Conservation (phyloP, 2,888 invertebrate species). For the Acleris sparsana region DNA sequence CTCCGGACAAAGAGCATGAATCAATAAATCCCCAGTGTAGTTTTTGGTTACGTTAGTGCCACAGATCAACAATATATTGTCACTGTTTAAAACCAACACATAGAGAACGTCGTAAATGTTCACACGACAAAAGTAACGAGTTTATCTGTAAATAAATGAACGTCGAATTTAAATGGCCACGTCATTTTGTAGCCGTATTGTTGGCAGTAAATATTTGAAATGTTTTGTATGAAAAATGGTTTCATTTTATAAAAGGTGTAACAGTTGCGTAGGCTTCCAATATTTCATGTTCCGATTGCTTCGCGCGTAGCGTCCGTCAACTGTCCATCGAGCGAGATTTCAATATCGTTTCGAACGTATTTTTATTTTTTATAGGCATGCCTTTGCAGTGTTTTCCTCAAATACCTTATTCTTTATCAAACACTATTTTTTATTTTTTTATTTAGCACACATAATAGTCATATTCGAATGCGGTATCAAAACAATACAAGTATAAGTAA, state of each 20-base stretch:
- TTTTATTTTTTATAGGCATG: background rate
- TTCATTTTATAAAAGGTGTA: background rate
- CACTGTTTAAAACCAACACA: no score
- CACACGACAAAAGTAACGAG: no score
- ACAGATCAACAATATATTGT: no score
- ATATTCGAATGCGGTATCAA: no score
- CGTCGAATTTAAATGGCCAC: background rate
- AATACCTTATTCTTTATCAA: no score
- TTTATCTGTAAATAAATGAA: background rate
- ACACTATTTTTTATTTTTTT: no score
- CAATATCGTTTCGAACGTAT: slow-evolving; percentile 1
- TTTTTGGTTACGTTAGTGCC: no score
- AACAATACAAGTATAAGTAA: no score
- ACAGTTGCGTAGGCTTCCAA: slow-evolving; percentile 49
- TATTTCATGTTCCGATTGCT: slow-evolving; percentile 61
- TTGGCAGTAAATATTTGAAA: background rate
- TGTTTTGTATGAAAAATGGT: background rate
- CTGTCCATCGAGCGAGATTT: background rate
- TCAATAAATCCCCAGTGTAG: no score
- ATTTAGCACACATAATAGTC: no score
- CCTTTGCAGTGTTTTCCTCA: background rate
- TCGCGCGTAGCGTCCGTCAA: slow-evolving; percentile 61
- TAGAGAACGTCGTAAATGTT: no score
- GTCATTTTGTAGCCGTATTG: background rate
- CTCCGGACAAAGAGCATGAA: no score